Evolutionary conservation across 2,888 invertebrate genomes (phyloP).

Genomic region (Reticulitermes lucifugus): DNA sequence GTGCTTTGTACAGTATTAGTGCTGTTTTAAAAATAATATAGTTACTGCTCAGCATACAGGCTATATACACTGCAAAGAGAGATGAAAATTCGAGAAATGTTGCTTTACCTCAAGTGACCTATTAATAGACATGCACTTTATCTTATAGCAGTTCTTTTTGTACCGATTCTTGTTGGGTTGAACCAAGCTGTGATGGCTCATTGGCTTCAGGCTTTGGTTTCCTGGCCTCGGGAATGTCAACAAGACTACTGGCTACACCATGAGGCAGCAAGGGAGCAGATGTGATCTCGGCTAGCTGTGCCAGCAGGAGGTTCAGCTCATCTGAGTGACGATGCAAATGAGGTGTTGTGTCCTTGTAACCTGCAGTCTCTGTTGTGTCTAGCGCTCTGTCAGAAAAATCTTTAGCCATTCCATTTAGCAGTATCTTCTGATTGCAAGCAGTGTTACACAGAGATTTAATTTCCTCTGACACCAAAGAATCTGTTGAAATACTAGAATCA

Average conservation of each 20-base stretch:
- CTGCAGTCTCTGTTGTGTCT: neutral
- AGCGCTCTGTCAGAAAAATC: neutral
- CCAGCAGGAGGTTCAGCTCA: conserved; percentile 60
- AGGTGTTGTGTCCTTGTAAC: neutral
- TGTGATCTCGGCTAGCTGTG: conserved; percentile 62
- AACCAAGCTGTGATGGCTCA: neutral
- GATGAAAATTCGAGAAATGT: too few relatives aligned
- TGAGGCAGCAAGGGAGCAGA: conserved; percentile 61
- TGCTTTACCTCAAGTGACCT: neutral
- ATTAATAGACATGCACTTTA: neutral
- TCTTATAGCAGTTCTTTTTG: neutral
- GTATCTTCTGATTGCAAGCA: too few relatives aligned
- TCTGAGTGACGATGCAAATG: conserved; percentile 56
- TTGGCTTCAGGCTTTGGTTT: conserved; percentile 9
- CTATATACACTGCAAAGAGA: too few relatives aligned
- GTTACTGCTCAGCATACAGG: too few relatives aligned
- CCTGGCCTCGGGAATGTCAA: conserved; percentile 43
- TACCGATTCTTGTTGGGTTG: conserved; percentile 18
- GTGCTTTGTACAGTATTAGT: too few relatives aligned
- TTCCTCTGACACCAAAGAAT: neutral
- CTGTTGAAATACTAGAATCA: too few relatives aligned
- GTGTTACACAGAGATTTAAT: neutral
- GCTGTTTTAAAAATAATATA: too few relatives aligned
- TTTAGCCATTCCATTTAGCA: neutral
- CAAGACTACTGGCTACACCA: conserved; percentile 61